Conservation (phyloP, 2,113 vertebrate species). For the Coptodon rendalli region DNA sequence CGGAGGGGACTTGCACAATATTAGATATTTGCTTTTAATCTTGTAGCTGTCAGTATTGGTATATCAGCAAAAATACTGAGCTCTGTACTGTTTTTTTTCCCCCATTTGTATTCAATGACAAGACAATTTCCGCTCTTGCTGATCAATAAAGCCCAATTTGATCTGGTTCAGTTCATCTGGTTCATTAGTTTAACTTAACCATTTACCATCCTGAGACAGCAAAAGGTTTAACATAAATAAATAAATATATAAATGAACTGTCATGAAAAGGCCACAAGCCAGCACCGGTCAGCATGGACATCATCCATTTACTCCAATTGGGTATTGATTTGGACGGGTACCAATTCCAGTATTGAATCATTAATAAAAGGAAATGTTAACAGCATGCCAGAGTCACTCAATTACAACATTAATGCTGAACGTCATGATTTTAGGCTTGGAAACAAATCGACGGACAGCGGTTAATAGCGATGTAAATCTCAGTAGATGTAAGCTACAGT, state of each 20-base stretch:
- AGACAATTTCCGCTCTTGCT: not conserved
- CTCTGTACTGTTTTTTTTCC: rapidly evolving
- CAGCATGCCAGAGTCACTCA: constrained; percentile 20
- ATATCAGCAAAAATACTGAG: not conserved
- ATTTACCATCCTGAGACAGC: not conserved
- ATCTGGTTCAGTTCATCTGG: not conserved
- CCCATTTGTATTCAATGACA: not conserved
- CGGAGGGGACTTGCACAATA: not conserved
- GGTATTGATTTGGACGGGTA: constrained; percentile 25
- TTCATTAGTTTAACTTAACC: not conserved
- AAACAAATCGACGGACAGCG: not conserved
- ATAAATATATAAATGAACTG: not conserved
- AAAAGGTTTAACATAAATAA: not conserved
- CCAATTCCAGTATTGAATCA: constrained; percentile 25
- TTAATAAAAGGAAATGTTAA: constrained; percentile 39
- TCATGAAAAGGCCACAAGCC: not conserved
- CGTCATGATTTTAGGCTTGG: constrained; percentile 12
- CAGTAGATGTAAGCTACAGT: not conserved
- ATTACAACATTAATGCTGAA: constrained; percentile 45
- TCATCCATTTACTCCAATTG: not conserved
- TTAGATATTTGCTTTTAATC: not conserved
- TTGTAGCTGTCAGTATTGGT: not conserved
- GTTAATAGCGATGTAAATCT: not conserved
- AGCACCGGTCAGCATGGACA: not conserved
- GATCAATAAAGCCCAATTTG: constrained; percentile 15